Conservation (phyloP, 1,140 invertebrate species). For the Oedothorax gibbosus region DNA sequence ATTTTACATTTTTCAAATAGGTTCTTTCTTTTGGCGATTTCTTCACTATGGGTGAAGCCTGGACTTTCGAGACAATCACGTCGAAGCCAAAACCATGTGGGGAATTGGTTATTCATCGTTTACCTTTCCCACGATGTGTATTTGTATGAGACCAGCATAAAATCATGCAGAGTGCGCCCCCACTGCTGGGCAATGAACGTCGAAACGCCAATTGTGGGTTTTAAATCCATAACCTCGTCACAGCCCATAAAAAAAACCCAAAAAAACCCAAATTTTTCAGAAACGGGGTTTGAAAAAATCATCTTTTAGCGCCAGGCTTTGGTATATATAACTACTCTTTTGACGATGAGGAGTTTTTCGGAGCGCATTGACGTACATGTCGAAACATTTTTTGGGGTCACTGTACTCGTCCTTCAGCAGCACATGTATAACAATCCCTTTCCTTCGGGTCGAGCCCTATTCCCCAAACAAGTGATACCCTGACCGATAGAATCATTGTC, state of each 20-base stretch:
- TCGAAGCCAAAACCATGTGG: background rate
- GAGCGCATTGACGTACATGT: background rate
- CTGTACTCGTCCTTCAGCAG: background rate
- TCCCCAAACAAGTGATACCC: background rate
- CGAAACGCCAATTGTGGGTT: background rate
- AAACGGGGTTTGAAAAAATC: background rate
- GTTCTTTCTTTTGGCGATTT: conserved; percentile 2
- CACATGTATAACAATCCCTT: background rate
- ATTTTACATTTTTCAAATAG: background rate
- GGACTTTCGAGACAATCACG: background rate
- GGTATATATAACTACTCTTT: background rate
- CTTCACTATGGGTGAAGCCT: conserved; percentile 14
- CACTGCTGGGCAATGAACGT: background rate
- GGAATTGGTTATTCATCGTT: background rate
- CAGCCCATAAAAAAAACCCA: background rate
- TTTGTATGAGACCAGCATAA: conserved; percentile 1
- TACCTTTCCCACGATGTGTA: background rate
- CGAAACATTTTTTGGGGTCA: background rate
- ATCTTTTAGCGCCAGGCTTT: background rate
- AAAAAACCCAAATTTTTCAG: background rate
- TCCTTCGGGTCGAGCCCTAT: background rate
- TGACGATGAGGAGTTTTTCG: background rate
- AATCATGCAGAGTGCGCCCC: background rate
- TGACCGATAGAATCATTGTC: background rate
- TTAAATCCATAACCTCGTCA: background rate